phyloP scores from a whole-genome alignment of 2,797 vertebrate species.

The Percopsis omiscomaycus region DNA sequence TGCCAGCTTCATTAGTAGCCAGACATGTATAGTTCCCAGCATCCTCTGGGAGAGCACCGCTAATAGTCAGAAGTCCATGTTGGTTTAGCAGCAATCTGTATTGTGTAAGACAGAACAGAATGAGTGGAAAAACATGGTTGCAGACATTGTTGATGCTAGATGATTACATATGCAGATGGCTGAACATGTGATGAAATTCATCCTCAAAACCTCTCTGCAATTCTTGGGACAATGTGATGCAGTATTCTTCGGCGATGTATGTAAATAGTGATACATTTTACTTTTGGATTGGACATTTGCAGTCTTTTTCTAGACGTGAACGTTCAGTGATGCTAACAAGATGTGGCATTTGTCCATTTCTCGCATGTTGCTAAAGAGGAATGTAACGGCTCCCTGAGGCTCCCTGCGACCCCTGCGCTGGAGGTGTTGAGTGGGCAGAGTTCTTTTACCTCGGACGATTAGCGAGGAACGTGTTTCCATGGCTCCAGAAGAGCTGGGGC shows the following conservation, averaged over 20 bases:
- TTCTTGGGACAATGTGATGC: constrained; percentile 23
- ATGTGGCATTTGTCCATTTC: constrained; percentile 34
- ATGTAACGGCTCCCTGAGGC: constrained; percentile 50
- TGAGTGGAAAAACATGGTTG: constrained; percentile 15
- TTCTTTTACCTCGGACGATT: constrained; percentile 81
- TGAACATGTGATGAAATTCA: constrained; percentile 16
- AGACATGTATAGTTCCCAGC: constrained; percentile 90
- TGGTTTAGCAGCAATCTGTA: constrained; percentile 78
- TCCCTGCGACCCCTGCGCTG: constrained; percentile 25
- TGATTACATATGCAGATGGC: constrained; percentile 54
- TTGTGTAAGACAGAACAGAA: constrained; percentile 29
- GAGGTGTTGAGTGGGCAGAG: constrained; percentile 68
- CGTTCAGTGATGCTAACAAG: constrained; percentile 50
- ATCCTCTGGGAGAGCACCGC: constrained; percentile 80
- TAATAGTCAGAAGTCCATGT: constrained; percentile 81
- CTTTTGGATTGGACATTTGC: constrained; percentile 22
- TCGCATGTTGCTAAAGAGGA: constrained; percentile 38
- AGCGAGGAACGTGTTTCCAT: constrained; percentile 76
- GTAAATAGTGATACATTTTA: constrained; percentile 19
- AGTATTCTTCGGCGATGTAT: constrained; percentile 28
- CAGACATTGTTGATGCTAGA: constrained; percentile 13
- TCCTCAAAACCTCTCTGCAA: constrained; percentile 20
- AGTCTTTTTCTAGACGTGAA: constrained; percentile 33
- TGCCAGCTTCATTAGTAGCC: constrained; percentile 82
- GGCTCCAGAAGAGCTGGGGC: constrained; percentile 83